These are phyloP conservation scores for Glaucidium brasilianum DNA, from an alignment of 2,113 vertebrate genomes.

Conservation along the genomic window DNA sequence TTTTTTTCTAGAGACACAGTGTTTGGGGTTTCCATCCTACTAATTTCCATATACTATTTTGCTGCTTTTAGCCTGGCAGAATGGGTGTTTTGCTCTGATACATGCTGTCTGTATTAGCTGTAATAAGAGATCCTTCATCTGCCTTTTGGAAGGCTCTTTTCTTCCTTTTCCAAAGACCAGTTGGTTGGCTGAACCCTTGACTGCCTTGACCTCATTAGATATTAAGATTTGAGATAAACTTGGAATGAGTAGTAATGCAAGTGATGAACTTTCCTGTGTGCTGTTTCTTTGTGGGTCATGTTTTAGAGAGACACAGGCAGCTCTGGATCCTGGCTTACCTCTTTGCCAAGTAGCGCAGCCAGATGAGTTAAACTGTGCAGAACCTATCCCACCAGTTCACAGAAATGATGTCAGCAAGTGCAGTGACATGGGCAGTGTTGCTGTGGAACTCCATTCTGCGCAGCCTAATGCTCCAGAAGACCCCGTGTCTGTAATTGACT, in stretches of 20 bases:
- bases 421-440: neutral
- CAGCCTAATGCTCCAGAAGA: conserved; percentile 48
- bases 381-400: neutral
- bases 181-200: neutral
- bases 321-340: conserved; percentile 8
- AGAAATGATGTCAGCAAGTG: neutral
- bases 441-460: conserved; percentile 37
- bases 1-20: neutral
- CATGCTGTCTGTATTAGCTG: neutral
- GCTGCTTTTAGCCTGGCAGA: neutral
- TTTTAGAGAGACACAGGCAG: conserved; percentile 35
- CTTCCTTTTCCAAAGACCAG: neutral
- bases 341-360: neutral
- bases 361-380: neutral
- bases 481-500: conserved; percentile 45
- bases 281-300: neutral
- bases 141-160: neutral
- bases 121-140: neutral
- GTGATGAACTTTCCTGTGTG: neutral
- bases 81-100: neutral
- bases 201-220: neutral
- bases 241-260: neutral
- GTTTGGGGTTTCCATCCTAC: neutral
- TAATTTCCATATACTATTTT: neutral
- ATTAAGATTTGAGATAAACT: neutral